Evolutionary conservation across 2,888 invertebrate genomes (phyloP).

Genomic region (Brenthis ino): DNA sequence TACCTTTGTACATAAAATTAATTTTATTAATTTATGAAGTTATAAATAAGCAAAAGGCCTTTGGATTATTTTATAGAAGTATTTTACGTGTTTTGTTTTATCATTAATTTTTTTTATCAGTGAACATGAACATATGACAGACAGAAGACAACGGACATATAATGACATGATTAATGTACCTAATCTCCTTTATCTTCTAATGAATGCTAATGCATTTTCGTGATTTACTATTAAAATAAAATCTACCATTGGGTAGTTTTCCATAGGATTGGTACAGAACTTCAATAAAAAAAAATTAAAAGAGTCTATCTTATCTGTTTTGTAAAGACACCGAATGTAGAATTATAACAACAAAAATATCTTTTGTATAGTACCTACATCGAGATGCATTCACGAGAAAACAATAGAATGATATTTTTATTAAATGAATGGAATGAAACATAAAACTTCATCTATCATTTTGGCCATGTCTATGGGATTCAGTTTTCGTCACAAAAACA

Average conservation of each 20-base stretch:
- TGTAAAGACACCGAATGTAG: conserved; percentile 4
- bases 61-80: too few relatives aligned
- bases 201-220: too few relatives aligned
- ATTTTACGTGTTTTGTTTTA: too few relatives aligned
- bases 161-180: too few relatives aligned
- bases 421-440: conserved; percentile 19
- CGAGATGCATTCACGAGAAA: neutral
- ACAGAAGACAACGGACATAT: too few relatives aligned
- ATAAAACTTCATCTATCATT: conserved; percentile 30
- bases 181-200: too few relatives aligned
- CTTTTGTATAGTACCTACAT: conserved; percentile 13
- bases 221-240: too few relatives aligned
- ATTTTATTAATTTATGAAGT: too few relatives aligned
- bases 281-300: neutral
- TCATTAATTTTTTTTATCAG: too few relatives aligned
- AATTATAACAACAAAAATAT: conserved; percentile 2
- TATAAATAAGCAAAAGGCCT: too few relatives aligned
- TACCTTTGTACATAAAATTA: too few relatives aligned
- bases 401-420: conserved; percentile 23
- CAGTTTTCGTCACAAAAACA: neutral
- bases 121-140: too few relatives aligned
- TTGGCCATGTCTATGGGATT: neutral
- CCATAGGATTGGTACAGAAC: neutral
- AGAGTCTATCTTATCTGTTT: neutral
- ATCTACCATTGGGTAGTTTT: neutral